Evolutionary conservation across 2,797 vertebrate species (phyloP).

Genomic region (Potorous gilbertii): DNA sequence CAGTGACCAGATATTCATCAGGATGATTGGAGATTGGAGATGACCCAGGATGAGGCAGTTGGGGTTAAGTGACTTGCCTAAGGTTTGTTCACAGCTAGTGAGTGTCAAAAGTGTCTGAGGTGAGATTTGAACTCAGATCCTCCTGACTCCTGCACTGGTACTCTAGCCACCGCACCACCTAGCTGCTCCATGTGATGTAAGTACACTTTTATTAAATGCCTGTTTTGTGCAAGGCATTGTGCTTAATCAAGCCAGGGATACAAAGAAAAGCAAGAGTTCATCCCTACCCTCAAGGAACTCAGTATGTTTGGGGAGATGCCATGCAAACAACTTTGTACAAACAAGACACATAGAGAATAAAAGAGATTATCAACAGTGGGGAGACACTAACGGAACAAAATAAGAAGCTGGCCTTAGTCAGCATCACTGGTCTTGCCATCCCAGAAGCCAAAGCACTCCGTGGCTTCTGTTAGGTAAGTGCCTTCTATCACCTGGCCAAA

Average conservation of each 20-base stretch:
- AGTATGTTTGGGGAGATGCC: background rate
- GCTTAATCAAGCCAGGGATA: background rate
- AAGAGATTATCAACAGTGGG: background rate
- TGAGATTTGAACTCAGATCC: too few relatives aligned
- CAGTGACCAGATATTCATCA: too few relatives aligned
- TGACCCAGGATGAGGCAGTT: too few relatives aligned
- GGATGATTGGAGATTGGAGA: too few relatives aligned
- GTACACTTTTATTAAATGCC: background rate
- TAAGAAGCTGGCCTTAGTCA: background rate
- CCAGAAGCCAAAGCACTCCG: background rate
- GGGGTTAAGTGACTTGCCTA: too few relatives aligned
- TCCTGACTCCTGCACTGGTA: too few relatives aligned
- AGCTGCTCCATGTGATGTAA: background rate
- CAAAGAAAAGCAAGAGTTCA: background rate
- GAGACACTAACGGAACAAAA: background rate
- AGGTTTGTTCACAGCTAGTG: too few relatives aligned
- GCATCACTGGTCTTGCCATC: background rate
- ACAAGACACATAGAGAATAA: background rate
- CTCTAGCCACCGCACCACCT: too few relatives aligned
- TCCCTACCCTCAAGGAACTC: background rate
- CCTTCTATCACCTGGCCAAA: background rate
- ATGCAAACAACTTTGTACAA: background rate
- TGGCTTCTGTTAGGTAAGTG: background rate
- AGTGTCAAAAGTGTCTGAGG: too few relatives aligned
- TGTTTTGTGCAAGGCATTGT: background rate